Conservation (phyloP, 2,797 vertebrate species). For the Hoplostethus mediterraneus region DNA sequence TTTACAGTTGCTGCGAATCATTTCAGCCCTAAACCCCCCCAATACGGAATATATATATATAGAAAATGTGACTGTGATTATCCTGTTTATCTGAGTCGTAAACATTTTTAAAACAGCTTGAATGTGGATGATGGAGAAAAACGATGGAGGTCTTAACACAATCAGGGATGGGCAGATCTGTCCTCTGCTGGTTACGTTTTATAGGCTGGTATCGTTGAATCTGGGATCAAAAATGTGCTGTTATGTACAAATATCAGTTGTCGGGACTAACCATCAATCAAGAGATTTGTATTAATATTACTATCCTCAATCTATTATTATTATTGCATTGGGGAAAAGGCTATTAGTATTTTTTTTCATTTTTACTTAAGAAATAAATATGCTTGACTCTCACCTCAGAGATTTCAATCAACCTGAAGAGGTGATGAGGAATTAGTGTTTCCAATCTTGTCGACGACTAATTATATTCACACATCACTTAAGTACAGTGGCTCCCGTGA, state of each 20-base stretch:
- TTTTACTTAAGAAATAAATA: slow-evolving; percentile 27
- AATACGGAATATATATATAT: slow-evolving; percentile 28
- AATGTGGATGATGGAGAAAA: slow-evolving; percentile 68
- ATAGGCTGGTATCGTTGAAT: background rate
- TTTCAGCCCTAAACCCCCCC: slow-evolving; percentile 28
- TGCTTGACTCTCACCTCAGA: slow-evolving; percentile 31
- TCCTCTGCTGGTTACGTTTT: slow-evolving; percentile 15
- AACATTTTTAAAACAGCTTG: slow-evolving; percentile 73
- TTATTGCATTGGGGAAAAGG: background rate
- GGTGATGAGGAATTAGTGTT: slow-evolving; percentile 62
- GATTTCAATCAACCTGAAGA: slow-evolving; percentile 68
- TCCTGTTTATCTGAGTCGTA: slow-evolving; percentile 75
- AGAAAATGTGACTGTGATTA: slow-evolving; percentile 76
- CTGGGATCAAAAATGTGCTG: too few relatives aligned
- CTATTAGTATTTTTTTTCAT: slow-evolving; percentile 8
- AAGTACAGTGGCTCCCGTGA: slow-evolving; percentile 67
- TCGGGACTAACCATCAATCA: background rate
- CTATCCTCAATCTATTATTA: background rate
- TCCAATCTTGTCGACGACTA: slow-evolving; percentile 65
- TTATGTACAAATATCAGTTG: background rate
- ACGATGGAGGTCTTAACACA: slow-evolving; percentile 40
- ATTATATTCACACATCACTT: slow-evolving; percentile 74
- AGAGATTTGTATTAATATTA: background rate
- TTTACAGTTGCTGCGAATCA: slow-evolving; percentile 82
- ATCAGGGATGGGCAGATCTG: slow-evolving; percentile 26